These are phyloP conservation scores for Enteromius anoplus DNA, from an alignment of 2,797 vertebrate genomes.

Conservation along the genomic window DNA sequence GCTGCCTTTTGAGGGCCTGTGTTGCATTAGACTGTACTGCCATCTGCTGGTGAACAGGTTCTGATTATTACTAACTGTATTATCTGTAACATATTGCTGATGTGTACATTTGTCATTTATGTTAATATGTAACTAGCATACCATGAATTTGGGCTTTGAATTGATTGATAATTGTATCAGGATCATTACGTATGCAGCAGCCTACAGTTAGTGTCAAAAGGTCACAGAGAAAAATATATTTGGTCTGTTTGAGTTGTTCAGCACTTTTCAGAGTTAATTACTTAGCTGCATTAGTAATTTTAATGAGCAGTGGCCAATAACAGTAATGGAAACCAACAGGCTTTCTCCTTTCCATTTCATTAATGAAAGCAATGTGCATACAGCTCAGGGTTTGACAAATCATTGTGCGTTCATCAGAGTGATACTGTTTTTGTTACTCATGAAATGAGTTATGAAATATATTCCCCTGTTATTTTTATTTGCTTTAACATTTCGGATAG, in stretches of 20 bases:
- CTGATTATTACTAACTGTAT: not conserved
- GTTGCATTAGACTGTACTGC: conserved; percentile 26
- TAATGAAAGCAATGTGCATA: conserved; percentile 40
- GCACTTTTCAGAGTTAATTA: conserved; percentile 37
- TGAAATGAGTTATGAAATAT: conserved; percentile 13
- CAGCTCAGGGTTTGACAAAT: conserved; percentile 34
- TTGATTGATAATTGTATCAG: not conserved
- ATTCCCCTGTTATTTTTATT: conserved; percentile 10
- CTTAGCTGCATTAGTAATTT: conserved; percentile 33
- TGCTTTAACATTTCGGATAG: not conserved
- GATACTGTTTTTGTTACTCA: conserved; percentile 18
- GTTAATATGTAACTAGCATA: not conserved
- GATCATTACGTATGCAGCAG: not conserved
- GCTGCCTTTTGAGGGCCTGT: not conserved
- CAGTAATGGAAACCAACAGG: conserved; percentile 39
- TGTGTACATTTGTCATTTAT: not conserved
- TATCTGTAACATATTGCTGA: not conserved
- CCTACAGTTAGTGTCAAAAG: not conserved
- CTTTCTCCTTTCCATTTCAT: conserved; percentile 35
- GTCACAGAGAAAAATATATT: not conserved
- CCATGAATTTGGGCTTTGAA: not conserved
- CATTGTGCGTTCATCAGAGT: conserved; percentile 38
- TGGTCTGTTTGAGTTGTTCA: conserved; percentile 22
- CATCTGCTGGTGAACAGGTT: conserved; percentile 30
- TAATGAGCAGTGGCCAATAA: conserved; percentile 44